Evolutionary conservation across 2,888 invertebrate species (phyloP).

Genomic region (Hypercompe scribonia): DNA sequence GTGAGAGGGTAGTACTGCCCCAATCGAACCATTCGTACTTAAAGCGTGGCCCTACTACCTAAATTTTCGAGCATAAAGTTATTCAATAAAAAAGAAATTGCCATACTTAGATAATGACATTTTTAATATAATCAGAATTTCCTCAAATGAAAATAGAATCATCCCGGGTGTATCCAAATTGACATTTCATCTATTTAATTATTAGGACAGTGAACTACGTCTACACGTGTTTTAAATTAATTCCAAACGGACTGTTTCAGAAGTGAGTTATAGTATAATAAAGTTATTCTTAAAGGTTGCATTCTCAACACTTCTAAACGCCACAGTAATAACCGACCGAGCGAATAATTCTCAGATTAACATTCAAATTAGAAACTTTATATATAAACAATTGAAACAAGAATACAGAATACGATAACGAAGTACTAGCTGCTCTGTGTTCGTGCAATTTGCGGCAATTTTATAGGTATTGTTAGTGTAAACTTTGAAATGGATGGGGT

Average conservation of each 20-base stretch:
- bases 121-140: too few species aligned
- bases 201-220: not conserved
- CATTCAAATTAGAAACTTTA: conserved; percentile 17
- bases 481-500: conserved; percentile 17
- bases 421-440: conserved; percentile 19
- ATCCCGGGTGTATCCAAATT: too few species aligned
- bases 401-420: conserved; percentile 26
- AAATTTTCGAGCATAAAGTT: too few species aligned
- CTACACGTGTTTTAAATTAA: not conserved
- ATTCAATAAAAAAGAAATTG: too few species aligned
- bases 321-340: not conserved
- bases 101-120: too few species aligned
- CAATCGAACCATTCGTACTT: too few species aligned
- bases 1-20: too few species aligned
- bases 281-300: not conserved
- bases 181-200: too few species aligned
- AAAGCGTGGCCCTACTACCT: too few species aligned
- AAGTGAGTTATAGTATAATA: not conserved
- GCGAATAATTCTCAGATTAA: conserved; percentile 20
- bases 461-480: conserved; percentile 34
- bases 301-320: conserved; percentile 2
- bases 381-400: conserved; percentile 16
- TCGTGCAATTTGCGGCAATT: conserved; percentile 37
- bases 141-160: too few species aligned
- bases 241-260: not conserved